Evolutionary conservation across 2,797 vertebrate genomes (phyloP).

Genomic region (Tolypeutes matacus): DNA sequence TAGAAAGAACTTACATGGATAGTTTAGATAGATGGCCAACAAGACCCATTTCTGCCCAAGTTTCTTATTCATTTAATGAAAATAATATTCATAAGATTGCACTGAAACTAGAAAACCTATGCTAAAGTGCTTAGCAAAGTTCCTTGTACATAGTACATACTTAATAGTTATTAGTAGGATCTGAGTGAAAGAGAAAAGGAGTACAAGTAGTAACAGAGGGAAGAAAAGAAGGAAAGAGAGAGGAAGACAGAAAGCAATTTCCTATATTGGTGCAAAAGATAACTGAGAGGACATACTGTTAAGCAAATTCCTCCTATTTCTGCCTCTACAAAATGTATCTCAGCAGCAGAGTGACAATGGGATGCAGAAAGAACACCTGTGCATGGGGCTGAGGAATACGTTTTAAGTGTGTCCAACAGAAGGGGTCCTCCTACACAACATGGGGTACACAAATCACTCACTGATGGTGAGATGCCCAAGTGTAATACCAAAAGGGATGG

Average conservation of each 20-base stretch:
- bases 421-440: not conserved
- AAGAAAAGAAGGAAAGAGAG: not conserved
- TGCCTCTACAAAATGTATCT: not conserved
- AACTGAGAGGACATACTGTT: not conserved
- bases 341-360: not conserved
- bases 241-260: not conserved
- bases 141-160: not conserved
- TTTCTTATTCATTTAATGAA: not conserved
- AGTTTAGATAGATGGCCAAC: not conserved
- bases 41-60: not conserved
- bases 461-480: not conserved
- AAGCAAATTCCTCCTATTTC: not conserved
- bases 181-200: not conserved
- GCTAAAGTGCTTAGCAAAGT: too few relatives aligned
- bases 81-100: not conserved
- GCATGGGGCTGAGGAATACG: not conserved
- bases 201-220: not conserved
- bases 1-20: not conserved
- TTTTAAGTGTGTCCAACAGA: not conserved
- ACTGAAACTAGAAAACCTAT: not conserved
- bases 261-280: not conserved
- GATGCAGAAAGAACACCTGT: not conserved
- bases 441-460: accelerated
- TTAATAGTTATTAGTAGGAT: not conserved
- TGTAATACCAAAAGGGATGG: not conserved